Evolutionary conservation across 2,888 invertebrate genomes (phyloP), one percentile per base, ranked within the genome.

Genomic region (Dinocampus coccinellae): DNA sequence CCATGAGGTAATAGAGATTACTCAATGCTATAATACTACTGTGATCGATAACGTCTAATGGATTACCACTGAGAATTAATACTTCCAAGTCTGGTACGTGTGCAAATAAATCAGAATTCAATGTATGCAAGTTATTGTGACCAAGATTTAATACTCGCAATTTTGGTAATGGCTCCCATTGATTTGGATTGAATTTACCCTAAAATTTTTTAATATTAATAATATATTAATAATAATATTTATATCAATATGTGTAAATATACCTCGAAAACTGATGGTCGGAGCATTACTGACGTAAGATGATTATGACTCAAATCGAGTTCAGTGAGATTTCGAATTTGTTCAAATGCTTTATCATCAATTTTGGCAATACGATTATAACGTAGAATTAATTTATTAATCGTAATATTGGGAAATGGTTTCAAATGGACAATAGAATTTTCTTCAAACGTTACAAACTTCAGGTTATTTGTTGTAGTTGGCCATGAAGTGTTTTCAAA

Each of bases 61-160:
- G 93, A 86, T 97, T 97, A n/a, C 91, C 90, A 74, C 92, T 91
- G 26, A 97, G 88, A 78, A 91, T 90, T 61, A 97, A 85, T 13
- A 90, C 90, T 77, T 92, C 91, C 42, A 97, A 83, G 61, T 91
- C 89, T 0, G 92, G 90, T 3, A 93, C 86, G 82, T 96, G 95
- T 79, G 93, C 93, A 83, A 97, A 96, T 1, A 95, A 80, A 82
- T 94, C 93, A 63, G 89, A 89, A 80, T 93, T 84, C n/a, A 96
- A 84, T 0, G 91, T 90, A 78, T 94, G 93, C 0, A 96, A 85
- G 24, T 90, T 88, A 84, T 97, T 97, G 82, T 91, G 85, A 0
- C 92, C 92, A 73, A 97, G 87, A 80, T 92, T 90, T 20, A 95
- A 87, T 4, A 88, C 88, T 57, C 89, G 89, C 83, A 95, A 87